Base-by-base conservation (phyloP, 2,113 vertebrate species). In the Colistium nudipinnis region DNA sequence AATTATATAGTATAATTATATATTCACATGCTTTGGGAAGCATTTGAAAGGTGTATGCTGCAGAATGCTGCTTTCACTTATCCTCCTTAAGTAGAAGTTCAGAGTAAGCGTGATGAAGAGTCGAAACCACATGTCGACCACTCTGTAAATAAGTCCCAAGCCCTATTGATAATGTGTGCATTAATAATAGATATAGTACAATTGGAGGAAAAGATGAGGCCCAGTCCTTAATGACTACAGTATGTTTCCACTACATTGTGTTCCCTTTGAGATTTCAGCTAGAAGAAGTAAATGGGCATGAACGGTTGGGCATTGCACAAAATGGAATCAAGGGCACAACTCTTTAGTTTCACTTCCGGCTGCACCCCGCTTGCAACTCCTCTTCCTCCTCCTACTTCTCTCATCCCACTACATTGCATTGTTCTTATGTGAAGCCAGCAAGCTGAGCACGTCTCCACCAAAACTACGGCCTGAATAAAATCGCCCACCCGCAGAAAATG, bases 141-240 rank as follows among this genome's bases (percentile, higher is more conserved):
- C 76, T 41, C 48, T 56, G 39, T 31, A 76, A 65, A 74, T 78
- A 74, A 51, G 55, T 52, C 68, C 66, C 30, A 80, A 62, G 64
- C 71, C 55, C 62, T 79, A 72, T 82, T 81, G 84, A 76, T 82
- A 65, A 82, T 79, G 76, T 79, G 82, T 62, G 67, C 82, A 86
- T 89, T 76, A 90, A 90, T 90, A 89, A 89, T 86, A 74, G 33
- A 89, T 87, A 62, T 12, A 10, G 24, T 45, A 61, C 43, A 33
- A 56, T 4, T 28, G 52, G 41, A 68, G 30, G 62, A 70, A 67
- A 70, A 25, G 12, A 73, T 61, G 56, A 56, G 52, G 72, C 60
- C 33, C 48, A 28, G 48, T 52, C 68, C n/a, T 73, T 85, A 84
- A 88, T 88, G 75, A 74, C 82, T 80, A 70, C 52, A 39, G 55